phyloP scores from a whole-genome alignment of 2,797 vertebrate genomes.

The Myoxocephalus aenaeus region DNA sequence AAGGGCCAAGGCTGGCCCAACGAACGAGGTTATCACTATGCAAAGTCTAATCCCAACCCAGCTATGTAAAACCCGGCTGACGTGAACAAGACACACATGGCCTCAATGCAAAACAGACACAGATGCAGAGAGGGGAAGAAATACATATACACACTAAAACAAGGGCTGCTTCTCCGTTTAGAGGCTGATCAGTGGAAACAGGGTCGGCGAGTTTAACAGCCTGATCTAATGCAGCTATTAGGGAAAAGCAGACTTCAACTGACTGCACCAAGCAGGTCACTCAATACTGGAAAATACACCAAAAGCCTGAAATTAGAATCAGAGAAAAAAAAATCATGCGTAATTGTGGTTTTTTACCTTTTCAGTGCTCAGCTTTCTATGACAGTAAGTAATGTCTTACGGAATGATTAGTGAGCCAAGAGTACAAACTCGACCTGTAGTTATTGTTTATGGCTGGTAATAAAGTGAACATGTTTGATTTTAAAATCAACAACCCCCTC shows the following conservation, averaged over 20 bases:
- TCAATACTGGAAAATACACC: constrained; percentile 14
- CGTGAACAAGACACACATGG: constrained; percentile 22
- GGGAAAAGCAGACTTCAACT: background rate
- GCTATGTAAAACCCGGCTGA: constrained; percentile 20
- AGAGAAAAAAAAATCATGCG: background rate
- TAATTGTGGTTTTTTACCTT: background rate
- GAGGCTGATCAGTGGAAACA: constrained; percentile 12
- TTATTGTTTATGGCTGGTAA: background rate
- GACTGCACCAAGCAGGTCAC: background rate
- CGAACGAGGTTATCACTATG: constrained; percentile 67
- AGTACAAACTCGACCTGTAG: background rate
- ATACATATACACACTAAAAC: background rate
- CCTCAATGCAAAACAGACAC: constrained; percentile 40
- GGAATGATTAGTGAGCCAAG: background rate
- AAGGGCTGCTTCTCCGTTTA: background rate
- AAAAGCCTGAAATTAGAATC: background rate
- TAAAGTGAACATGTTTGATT: background rate
- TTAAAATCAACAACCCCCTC: background rate
- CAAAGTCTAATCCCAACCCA: constrained; percentile 53
- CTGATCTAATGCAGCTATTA: background rate
- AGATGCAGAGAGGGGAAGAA: background rate
- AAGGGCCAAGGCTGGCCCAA: constrained; percentile 36
- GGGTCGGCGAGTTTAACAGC: background rate
- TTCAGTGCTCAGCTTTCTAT: background rate
- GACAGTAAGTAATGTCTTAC: background rate